Evolutionary conservation across 2,113 vertebrate species (phyloP).

Genomic region (rat (Rattus norvegicus)): DNA sequence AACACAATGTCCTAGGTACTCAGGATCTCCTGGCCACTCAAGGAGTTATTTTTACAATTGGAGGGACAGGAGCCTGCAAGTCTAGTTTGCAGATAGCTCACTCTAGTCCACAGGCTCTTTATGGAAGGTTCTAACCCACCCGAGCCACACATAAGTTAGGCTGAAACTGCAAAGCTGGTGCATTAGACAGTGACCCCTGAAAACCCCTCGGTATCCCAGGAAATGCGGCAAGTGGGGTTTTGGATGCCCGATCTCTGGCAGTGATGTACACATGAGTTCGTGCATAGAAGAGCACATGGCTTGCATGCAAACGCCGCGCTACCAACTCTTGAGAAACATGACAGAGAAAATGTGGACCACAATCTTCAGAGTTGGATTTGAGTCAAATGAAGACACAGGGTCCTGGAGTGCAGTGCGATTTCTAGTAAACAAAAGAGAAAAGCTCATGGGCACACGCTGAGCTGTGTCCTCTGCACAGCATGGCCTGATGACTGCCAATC

Average conservation of each 20-base stretch:
- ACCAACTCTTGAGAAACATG: background rate
- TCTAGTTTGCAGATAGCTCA: background rate
- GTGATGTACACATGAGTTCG: background rate
- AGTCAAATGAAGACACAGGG: rapidly evolving
- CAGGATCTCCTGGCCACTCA: background rate
- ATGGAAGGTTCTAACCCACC: background rate
- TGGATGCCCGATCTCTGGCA: background rate
- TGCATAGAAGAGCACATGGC: background rate
- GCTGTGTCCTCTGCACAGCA: background rate
- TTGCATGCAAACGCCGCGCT: rapidly evolving
- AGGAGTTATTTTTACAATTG: background rate
- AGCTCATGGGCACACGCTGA: background rate
- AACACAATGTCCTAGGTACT: background rate
- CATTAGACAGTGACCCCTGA: background rate
- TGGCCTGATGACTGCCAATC: background rate
- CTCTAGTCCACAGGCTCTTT: background rate
- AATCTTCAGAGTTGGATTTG: background rate
- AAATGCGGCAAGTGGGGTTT: background rate
- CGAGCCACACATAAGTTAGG: rapidly evolving
- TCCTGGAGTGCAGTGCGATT: background rate
- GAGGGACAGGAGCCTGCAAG: background rate
- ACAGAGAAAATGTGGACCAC: rapidly evolving
- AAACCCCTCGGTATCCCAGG: background rate
- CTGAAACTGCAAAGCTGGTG: background rate
- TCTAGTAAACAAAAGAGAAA: background rate